Percentiles rank a stretch among this genome's conserved stretches.
These are phyloP conservation scores for Bradypodion ventrale DNA, from an alignment of 2,797 vertebrate genomes.

Conservation along the genomic window DNA sequence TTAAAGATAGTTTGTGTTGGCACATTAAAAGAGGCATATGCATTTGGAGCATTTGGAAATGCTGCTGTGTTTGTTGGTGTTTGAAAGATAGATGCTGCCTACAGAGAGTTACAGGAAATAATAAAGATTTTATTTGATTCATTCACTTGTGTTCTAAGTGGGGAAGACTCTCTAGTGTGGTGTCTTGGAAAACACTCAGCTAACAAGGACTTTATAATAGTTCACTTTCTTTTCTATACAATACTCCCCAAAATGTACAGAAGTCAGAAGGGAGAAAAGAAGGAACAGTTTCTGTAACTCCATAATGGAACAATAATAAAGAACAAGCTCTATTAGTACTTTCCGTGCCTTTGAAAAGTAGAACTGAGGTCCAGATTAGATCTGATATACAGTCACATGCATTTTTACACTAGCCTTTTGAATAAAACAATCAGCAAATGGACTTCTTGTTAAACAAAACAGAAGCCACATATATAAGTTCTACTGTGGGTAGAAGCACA, in stretches of 20 bases:
- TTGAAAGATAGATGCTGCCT: neutral
- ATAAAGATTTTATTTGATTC: no score
- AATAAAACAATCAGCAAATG: neutral
- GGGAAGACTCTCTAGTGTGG: neutral
- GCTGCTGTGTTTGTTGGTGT: rapidly evolving
- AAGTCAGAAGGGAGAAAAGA: neutral
- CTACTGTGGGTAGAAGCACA: neutral
- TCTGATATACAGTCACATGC: neutral
- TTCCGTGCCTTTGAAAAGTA: no score
- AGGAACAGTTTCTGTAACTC: no score
- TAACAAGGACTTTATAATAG: no score
- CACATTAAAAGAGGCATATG: rapidly evolving
- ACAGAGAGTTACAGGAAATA: neutral
- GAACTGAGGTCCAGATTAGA: neutral
- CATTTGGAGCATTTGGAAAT: rapidly evolving
- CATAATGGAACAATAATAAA: neutral
- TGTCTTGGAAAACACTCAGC: neutral
- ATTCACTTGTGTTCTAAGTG: neutral
- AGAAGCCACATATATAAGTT: neutral
- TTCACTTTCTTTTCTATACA: no score
- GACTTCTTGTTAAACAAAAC: neutral
- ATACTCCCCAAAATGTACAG: neutral
- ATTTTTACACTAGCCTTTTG: neutral
- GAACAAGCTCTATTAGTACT: neutral
- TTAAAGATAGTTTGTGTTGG: neutral